These are phyloP conservation scores for Diplodus puntazzo DNA, from an alignment of 2,797 vertebrate genomes.

Conservation along the genomic window DNA sequence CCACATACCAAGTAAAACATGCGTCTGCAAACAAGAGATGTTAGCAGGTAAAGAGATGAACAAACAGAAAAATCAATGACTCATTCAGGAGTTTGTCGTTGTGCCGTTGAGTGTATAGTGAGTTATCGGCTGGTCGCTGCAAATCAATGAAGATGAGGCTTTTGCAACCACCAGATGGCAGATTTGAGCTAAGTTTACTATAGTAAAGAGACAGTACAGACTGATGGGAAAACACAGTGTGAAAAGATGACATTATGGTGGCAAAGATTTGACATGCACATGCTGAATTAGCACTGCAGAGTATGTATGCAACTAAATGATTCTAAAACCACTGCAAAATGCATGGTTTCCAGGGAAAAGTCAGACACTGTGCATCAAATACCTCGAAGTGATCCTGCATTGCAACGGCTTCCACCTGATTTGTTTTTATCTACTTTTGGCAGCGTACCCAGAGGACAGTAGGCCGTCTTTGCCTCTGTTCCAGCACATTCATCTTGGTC, in stretches of 20 bases:
- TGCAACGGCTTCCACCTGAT: slow-evolving; percentile 21
- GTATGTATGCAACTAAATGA: background rate
- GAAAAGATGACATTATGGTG: background rate
- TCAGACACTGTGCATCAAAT: background rate
- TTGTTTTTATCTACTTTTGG: slow-evolving; percentile 38
- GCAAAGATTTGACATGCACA: slow-evolving; percentile 9
- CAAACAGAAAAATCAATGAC: background rate
- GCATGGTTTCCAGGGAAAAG: background rate
- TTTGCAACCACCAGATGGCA: slow-evolving; percentile 74
- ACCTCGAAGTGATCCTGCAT: slow-evolving; percentile 12
- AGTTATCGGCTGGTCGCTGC: background rate
- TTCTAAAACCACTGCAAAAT: slow-evolving; percentile 16
- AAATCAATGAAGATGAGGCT: background rate
- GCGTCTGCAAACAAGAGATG: background rate
- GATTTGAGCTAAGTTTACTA: slow-evolving; percentile 41
- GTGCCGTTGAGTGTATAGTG: background rate
- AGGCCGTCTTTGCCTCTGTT: slow-evolving; percentile 31
- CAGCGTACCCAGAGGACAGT: slow-evolving; percentile 40
- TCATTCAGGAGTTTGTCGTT: background rate
- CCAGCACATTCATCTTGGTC: slow-evolving; percentile 27
- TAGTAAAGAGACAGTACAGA: slow-evolving; percentile 17
- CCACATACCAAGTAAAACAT: slow-evolving; percentile 9
- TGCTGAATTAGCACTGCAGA: background rate
- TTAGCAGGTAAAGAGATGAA: background rate
- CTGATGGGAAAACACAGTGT: slow-evolving; percentile 11